Conservation (phyloP, 37 sponge, comb jelly and placozoan genomes). For the Ephydatia muelleri region DNA sequence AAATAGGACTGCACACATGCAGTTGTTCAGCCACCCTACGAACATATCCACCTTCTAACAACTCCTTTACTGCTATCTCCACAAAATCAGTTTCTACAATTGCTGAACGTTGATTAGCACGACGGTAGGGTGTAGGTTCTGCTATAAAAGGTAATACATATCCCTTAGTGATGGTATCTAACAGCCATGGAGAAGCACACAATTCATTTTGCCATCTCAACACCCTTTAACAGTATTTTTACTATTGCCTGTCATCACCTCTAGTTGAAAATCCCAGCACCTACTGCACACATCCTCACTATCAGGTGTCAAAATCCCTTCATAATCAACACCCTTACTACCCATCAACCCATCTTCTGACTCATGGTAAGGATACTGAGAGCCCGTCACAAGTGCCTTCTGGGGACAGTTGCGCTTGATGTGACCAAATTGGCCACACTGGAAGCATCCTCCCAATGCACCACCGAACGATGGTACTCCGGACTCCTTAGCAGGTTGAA, state of each 20-base stretch:
- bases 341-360: background rate
- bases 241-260: background rate
- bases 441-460: background rate
- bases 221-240: background rate
- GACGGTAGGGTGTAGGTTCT: background rate
- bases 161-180: conserved; percentile 16
- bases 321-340: background rate
- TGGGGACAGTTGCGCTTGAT: background rate
- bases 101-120: conserved; percentile 2
- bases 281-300: background rate
- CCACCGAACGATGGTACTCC: background rate
- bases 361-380: background rate
- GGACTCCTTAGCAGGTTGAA: background rate
- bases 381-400: background rate
- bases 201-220: background rate
- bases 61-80: background rate
- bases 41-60: background rate
- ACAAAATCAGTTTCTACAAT: conserved; percentile 7
- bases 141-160: background rate
- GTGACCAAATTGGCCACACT: background rate
- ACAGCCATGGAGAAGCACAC: background rate
- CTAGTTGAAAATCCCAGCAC: background rate
- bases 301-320: background rate
- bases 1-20: conserved; percentile 13
- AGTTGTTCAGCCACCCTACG: background rate